Evolutionary conservation across 2,888 invertebrate genomes (phyloP), one percentile per base, ranked within the genome.

Genomic region (Glaucopsyche alexis): DNA sequence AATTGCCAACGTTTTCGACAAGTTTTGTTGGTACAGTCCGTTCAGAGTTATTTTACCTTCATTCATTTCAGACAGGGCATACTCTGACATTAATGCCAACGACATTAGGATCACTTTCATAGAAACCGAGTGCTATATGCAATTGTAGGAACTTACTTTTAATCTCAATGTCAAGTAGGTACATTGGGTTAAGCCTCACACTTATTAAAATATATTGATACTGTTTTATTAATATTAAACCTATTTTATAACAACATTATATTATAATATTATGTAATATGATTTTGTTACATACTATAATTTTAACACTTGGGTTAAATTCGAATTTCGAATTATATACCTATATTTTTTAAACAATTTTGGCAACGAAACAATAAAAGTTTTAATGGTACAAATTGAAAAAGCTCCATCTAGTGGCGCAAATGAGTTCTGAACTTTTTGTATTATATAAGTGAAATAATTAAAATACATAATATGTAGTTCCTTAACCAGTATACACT

Each of bases 201-300:
- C 29, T 60, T 55, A 8, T 52, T 11, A 3, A 16, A 60, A 11
- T 60, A 29, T 29, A 60, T 60, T 60, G 60, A 60, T 60, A 60
- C 60, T 29, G 60, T 60, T 14, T 38, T 13, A 47, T 47, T 47
- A 55, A 19, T 19, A 4, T 19, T 60, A 60, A 3, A 60, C 29
- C 16, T 29, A 60, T 60, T 16, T 55, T 19, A 60, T 60, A 60
- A 60, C 60, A 60, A 60, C 29, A 60, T 29, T 60, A n/a, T n/a
- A n/a, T n/a, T n/a, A n/a, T n/a, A 60, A 60, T 55, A 52, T 29
- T 60, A 55, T 29, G 16, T 47, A 47, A 8, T 8, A 29, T 60
- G 7, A 14, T 60, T 60, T 60, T 29, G 29, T 38, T 60, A 14
- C 9, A 13, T 8, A 47, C 4, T 47, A 47, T 9, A 47, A 47